phyloP scores from a whole-genome alignment of 2,797 vertebrate genomes.

The Pseudochromis fuscus region DNA sequence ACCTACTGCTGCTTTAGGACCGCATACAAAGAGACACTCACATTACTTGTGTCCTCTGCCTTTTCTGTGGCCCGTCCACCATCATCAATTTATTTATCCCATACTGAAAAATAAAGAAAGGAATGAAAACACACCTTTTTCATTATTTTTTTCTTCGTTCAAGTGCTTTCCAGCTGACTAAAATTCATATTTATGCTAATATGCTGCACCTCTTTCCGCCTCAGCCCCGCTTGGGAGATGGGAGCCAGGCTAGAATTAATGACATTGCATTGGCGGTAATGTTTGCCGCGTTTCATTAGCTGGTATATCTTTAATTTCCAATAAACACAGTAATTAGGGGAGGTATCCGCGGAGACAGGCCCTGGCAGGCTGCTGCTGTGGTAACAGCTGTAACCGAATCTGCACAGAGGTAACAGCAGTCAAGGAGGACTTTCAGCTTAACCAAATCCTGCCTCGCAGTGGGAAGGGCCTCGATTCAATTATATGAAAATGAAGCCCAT shows the following conservation, averaged over 20 bases:
- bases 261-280: constrained; percentile 85
- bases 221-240: constrained; percentile 80
- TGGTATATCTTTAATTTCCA: constrained; percentile 90
- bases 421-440: constrained; percentile 84
- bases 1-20: constrained; percentile 47
- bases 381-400: constrained; percentile 86
- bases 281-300: constrained; percentile 88
- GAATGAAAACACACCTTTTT: constrained; percentile 85
- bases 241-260: constrained; percentile 86
- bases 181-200: constrained; percentile 90
- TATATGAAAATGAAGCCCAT: constrained; percentile 88
- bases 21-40: constrained; percentile 50
- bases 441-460: constrained; percentile 84
- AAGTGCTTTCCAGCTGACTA: constrained; percentile 85
- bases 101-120: constrained; percentile 77
- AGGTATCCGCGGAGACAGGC: constrained; percentile 84
- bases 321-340: constrained; percentile 89
- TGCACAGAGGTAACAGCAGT: constrained; percentile 82
- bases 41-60: constrained; percentile 54
- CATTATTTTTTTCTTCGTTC: constrained; percentile 81
- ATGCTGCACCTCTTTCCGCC: constrained; percentile 75
- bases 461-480: constrained; percentile 85
- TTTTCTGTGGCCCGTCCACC: constrained; percentile 57
- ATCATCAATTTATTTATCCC: constrained; percentile 79
- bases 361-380: constrained; percentile 82